Percentiles rank a stretch among this genome's conserved stretches.
Conservation (phyloP, 2,797 vertebrate species). For the Paguma larvata region DNA sequence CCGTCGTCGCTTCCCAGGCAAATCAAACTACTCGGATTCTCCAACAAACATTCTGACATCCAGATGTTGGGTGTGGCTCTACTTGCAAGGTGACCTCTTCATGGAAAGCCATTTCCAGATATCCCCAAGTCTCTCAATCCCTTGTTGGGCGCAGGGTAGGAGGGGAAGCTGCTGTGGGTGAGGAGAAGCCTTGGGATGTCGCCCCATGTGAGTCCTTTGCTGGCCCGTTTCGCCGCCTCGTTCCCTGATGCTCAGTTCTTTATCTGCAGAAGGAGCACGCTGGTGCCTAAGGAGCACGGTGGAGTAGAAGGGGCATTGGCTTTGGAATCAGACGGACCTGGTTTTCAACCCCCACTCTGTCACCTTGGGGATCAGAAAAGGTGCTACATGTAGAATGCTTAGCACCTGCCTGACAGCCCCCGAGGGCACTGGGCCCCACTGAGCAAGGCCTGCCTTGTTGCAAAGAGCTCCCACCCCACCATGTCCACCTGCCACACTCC, state of each 20-base stretch:
- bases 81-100: background rate
- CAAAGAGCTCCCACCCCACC: background rate
- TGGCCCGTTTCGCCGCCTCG: background rate
- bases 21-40: background rate
- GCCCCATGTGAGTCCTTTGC: background rate
- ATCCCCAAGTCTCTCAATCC: background rate
- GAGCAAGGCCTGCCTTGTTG: background rate
- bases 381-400: background rate
- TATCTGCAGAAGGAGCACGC: background rate
- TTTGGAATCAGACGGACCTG: background rate
- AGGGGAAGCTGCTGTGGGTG: background rate
- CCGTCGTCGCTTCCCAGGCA: background rate
- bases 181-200: background rate
- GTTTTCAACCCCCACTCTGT: background rate
- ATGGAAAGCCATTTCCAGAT: background rate
- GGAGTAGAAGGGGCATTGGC: background rate
- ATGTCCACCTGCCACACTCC: background rate
- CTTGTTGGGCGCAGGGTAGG: background rate
- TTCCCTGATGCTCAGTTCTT: background rate
- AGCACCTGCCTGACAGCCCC: background rate
- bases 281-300: background rate
- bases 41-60: background rate
- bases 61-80: background rate
- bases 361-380: background rate
- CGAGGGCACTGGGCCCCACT: background rate